These are phyloP conservation scores for Plectus sambesii DNA, from an alignment of 1,140 invertebrate genomes.

Conservation along the genomic window DNA sequence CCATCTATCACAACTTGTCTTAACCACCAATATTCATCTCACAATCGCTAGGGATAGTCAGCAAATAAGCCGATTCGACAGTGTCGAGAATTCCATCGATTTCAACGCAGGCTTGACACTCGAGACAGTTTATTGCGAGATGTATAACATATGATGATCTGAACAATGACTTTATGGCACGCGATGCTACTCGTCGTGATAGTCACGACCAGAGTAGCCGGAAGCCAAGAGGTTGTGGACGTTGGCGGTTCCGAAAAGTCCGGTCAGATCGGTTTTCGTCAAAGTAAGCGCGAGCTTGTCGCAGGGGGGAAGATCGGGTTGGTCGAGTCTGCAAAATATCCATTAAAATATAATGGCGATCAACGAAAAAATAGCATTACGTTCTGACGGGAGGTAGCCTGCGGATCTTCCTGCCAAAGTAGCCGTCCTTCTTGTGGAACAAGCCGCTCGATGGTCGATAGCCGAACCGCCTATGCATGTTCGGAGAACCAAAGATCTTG, in stretches of 20 bases:
- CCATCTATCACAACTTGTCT: no score
- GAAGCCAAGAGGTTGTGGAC: slow-evolving; percentile 24
- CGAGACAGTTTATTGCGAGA: no score
- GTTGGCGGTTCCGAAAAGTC: slow-evolving; percentile 18
- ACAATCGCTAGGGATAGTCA: no score
- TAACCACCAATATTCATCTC: no score
- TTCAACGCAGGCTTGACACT: no score
- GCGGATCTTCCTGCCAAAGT: slow-evolving; percentile 72
- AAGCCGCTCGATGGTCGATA: slow-evolving; percentile 64
- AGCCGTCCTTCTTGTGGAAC: slow-evolving; percentile 79
- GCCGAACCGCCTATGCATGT: slow-evolving; percentile 44
- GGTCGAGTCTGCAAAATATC: slow-evolving; percentile 26
- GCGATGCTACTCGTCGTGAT: slow-evolving; percentile 12
- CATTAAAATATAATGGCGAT: no score
- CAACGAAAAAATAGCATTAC: no score
- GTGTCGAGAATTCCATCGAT: no score
- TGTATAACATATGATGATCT: slow-evolving; percentile 24
- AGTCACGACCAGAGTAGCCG: slow-evolving; percentile 22
- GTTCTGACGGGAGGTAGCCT: slow-evolving; percentile 51
- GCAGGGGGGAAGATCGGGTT: slow-evolving; percentile 21
- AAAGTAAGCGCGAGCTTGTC: slow-evolving; percentile 32
- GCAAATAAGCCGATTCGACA: no score
- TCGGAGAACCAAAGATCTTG: slow-evolving; percentile 36
- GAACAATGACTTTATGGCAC: slow-evolving; percentile 10
- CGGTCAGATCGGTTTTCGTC: slow-evolving; percentile 23